phyloP scores from a whole-genome alignment of 2,888 invertebrate species.

The Cheilosia urbana region DNA sequence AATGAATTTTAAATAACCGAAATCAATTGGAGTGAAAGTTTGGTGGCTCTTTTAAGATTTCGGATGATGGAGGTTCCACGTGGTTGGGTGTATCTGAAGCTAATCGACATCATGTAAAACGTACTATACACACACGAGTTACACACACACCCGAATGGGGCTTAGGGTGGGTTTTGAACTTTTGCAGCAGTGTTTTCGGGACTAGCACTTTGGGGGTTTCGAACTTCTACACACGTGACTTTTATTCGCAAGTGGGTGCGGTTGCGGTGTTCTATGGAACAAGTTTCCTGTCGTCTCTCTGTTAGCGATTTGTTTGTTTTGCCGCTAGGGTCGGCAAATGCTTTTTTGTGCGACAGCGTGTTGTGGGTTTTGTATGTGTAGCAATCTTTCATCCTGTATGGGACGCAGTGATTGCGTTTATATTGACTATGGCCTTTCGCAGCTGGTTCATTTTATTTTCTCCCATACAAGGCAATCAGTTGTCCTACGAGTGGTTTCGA shows the following conservation, averaged over 20 bases:
- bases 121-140: neutral
- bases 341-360: constrained; percentile 42
- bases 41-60: constrained; percentile 55
- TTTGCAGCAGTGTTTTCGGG: constrained; percentile 43
- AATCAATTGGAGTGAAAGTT: constrained; percentile 69
- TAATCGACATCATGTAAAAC: constrained; percentile 61
- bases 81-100: constrained; percentile 19
- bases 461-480: constrained; percentile 29
- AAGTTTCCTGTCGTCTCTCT: constrained; percentile 56
- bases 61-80: neutral
- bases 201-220: constrained; percentile 64
- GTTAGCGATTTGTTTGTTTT: constrained; percentile 61
- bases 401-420: constrained; percentile 59
- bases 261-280: constrained; percentile 1
- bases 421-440: constrained; percentile 38
- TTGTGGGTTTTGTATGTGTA: constrained; percentile 30
- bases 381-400: constrained; percentile 17
- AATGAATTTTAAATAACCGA: constrained; percentile 70
- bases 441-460: neutral
- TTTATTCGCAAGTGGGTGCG: constrained; percentile 61
- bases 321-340: constrained; percentile 23
- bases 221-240: constrained; percentile 70
- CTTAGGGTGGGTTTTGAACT: constrained; percentile 44
- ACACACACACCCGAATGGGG: neutral
- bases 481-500: neutral